Conservation (phyloP, 2,797 vertebrate species). For the Galago senegalensis region DNA sequence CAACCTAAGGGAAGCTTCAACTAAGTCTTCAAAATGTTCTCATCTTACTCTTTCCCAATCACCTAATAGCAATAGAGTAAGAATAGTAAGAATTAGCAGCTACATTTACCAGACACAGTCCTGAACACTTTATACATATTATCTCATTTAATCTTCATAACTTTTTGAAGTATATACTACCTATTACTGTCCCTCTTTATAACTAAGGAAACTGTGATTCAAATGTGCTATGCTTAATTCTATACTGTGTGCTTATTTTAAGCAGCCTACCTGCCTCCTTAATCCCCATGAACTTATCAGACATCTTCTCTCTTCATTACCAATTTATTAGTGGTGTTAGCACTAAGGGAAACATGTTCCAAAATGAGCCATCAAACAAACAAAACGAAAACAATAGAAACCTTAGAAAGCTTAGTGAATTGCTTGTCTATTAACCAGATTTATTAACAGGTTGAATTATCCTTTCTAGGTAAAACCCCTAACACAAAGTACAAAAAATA, state of each 20-base stretch:
- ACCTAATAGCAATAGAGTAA: neutral
- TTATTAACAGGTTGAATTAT: neutral
- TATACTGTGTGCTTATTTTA: neutral
- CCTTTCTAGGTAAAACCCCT: neutral
- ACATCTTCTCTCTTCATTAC: neutral
- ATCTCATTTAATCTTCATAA: conserved; percentile 43
- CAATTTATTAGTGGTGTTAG: neutral
- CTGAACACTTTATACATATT: neutral
- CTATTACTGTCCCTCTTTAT: neutral
- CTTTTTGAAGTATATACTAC: neutral
- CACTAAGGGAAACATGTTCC: neutral
- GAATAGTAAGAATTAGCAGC: neutral
- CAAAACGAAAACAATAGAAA: conserved; percentile 24
- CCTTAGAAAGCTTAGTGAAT: neutral
- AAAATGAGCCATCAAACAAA: conserved; percentile 34
- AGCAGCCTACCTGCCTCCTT: neutral
- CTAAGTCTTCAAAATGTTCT: neutral
- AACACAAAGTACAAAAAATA: conserved; percentile 1
- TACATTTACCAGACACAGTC: neutral
- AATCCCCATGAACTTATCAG: conserved; percentile 6
- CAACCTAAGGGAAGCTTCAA: conserved; percentile 34
- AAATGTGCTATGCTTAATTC: neutral
- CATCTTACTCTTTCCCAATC: neutral
- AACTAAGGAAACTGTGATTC: conserved; percentile 24
- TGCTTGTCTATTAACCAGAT: conserved; percentile 27